Conservation (phyloP, 1,140 invertebrate species). For the Apolygus lucorum region DNA sequence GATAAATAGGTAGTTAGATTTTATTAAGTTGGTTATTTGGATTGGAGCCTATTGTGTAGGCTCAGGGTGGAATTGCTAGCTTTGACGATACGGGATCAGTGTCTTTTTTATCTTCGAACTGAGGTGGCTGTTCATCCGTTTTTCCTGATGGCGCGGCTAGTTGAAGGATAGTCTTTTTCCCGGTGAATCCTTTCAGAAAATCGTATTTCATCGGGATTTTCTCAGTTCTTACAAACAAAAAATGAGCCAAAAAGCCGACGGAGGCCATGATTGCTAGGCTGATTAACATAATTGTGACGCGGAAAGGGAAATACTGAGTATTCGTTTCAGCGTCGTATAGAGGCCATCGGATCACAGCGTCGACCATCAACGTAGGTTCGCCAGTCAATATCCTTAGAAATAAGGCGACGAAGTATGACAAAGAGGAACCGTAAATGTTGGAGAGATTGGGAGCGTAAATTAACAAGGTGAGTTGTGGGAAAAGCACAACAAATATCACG, state of each 20-base stretch:
- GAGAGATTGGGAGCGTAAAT: constrained; percentile 57
- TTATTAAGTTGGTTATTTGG: not conserved
- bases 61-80: not conserved
- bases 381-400: constrained; percentile 56
- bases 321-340: constrained; percentile 45
- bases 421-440: constrained; percentile 70
- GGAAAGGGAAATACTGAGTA: constrained; percentile 51
- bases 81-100: no score
- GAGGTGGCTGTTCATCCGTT: no score
- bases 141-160: not conserved
- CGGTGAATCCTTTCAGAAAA: not conserved
- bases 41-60: not conserved
- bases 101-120: no score
- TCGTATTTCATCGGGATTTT: not conserved
- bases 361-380: constrained; percentile 52
- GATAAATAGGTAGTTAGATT: not conserved
- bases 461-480: constrained; percentile 73
- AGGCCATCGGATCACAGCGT: constrained; percentile 53
- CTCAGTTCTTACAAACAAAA: constrained; percentile 43
- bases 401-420: constrained; percentile 55
- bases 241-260: constrained; percentile 47
- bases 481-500: constrained; percentile 70
- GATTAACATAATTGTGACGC: constrained; percentile 49
- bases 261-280: constrained; percentile 47
- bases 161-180: not conserved